A percentile compares a stretch with the other conserved stretches of the same genome.
Evolutionary conservation across 1,140 invertebrate genomes (phyloP).

Genomic region (Hyles euphorbiae): DNA sequence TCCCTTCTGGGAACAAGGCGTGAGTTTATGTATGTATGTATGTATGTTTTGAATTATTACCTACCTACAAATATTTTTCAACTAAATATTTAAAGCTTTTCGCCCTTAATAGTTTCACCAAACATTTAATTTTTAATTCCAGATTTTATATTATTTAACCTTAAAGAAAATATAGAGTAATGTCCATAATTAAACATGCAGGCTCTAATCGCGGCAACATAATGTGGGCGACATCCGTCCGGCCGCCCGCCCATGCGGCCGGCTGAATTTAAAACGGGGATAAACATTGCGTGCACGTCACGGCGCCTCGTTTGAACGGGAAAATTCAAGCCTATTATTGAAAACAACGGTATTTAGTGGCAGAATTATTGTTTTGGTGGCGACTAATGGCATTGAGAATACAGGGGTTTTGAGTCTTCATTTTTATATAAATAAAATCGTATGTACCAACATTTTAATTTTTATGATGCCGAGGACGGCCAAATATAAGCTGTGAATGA

Average conservation of each 20-base stretch:
- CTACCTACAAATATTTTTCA: too few relatives aligned
- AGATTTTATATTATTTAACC: too few relatives aligned
- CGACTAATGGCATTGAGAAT: not conserved
- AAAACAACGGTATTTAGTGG: not conserved
- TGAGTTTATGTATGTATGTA: too few relatives aligned
- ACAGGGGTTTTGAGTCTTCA: not conserved
- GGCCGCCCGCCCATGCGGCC: conserved; percentile 9
- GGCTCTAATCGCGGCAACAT: conserved; percentile 16
- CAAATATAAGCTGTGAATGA: not conserved
- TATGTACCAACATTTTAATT: not conserved
- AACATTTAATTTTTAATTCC: too few relatives aligned
- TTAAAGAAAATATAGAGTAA: too few relatives aligned
- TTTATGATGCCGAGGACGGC: not conserved
- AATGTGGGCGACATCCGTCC: conserved; percentile 11
- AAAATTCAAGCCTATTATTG: not conserved
- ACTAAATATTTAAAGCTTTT: too few relatives aligned
- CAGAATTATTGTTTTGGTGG: too few relatives aligned
- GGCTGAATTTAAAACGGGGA: conserved; percentile 21
- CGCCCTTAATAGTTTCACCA: too few relatives aligned
- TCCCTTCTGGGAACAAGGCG: too few relatives aligned
- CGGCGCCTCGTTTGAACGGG: not conserved
- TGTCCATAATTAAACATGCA: too few relatives aligned
- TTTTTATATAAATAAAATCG: not conserved
- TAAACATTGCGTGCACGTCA: conserved; percentile 12
- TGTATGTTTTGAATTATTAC: too few relatives aligned